phyloP scores from a whole-genome alignment of 2,888 invertebrate species.

The Hypomecis atomaria region DNA sequence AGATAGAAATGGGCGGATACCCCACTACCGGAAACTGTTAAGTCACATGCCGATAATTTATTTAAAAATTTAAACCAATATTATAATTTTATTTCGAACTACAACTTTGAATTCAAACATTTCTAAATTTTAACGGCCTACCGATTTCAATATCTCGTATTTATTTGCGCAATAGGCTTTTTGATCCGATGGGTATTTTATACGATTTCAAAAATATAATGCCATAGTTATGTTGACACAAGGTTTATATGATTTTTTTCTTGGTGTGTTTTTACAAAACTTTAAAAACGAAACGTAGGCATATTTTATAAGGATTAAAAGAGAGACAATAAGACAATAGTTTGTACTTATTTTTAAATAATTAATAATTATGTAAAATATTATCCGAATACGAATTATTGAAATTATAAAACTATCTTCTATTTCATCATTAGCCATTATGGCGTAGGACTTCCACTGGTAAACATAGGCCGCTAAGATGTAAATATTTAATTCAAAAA shows the following conservation, averaged over 20 bases:
- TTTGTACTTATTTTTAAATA: no score
- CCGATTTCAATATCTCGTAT: conserved; percentile 10
- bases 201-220: conserved; percentile 11
- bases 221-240: conserved; percentile 4
- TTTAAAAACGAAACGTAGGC: no score
- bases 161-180: conserved; percentile 11
- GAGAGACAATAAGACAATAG: no score
- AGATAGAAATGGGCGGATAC: conserved; percentile 25
- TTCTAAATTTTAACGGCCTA: conserved; percentile 36
- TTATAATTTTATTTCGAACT: conserved; percentile 11
- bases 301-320: no score
- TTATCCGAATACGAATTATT: no score
- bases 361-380: no score
- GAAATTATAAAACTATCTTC: no score
- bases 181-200: conserved; percentile 15
- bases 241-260: background rate
- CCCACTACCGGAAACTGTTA: conserved; percentile 24
- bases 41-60: conserved; percentile 18
- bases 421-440: no score
- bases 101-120: conserved; percentile 21
- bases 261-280: no score
- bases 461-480: no score
- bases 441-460: no score
- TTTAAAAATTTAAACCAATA: conserved; percentile 25
- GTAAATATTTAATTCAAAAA: no score